Base-by-base conservation (phyloP, 2,888 invertebrate genomes). In the Molorchus minor region DNA sequence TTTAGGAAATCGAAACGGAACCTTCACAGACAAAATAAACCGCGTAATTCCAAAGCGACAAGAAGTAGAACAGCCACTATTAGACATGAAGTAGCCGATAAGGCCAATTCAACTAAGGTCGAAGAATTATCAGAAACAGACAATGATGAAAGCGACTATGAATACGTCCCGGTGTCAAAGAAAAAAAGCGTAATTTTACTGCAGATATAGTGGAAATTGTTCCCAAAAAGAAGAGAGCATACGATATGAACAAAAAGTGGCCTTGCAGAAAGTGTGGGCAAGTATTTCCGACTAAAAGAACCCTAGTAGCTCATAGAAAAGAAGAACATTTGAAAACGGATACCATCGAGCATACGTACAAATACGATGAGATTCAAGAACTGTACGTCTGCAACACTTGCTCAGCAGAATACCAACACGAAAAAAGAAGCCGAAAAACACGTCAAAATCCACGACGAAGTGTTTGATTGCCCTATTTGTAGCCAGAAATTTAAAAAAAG, bases 401-500 rank as follows among this genome's bases (percentile, higher is more conserved):
- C 46, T 71, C 70, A 1, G 73, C 73, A 2, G 74, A 74, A 46
- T 73, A 67, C 46, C 70, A 71, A 60, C 65, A 67, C 17, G 43
- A 65, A n/a, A 15, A 58, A 67, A 1, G 71, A 73, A 41, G 63
- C 60, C 30, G 75, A 76, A 44, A 72, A 71, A 19, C 78, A 78
- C 52, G 68, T 75, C 1, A 75, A 75, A 54, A 65, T 64, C 5
- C 75, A 75, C 56, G 70, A 65, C 2, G 72, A 71, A 41, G 68
- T 64, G 21, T 87, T 85, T 61, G 84, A 84, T 0, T 80, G 80
- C 58, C 62, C 71, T 2, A 64, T 69, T 12, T 80, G 80, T 56
- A 60, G 71, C 20, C 67, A 74, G 29, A 71, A 67, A 38, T 80
- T 79, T 61, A 73, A 75, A 21, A n/a, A 74, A 74, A 21, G 68